Conservation (phyloP, 2,113 vertebrate genomes). For the Thamnophis sirtalis region DNA sequence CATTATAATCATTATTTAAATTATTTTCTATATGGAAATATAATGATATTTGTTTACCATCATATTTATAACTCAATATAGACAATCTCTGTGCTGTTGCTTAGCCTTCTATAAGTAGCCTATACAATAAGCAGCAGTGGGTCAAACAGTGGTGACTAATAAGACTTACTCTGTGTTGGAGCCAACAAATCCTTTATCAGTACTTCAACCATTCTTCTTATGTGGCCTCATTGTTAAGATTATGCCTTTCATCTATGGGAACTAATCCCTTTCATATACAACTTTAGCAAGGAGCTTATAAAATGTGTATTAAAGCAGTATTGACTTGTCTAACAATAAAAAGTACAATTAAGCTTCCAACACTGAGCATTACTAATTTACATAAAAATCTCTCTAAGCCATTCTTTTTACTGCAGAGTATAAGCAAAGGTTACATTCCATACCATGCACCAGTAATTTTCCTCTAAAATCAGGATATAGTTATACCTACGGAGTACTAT, state of each 20-base stretch:
- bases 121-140: constrained; percentile 52
- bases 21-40: constrained; percentile 9
- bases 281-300: constrained; percentile 78
- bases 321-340: constrained; percentile 82
- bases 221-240: constrained; percentile 75
- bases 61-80: constrained; percentile 26
- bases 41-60: constrained; percentile 39
- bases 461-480: constrained; percentile 72
- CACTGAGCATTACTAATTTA: constrained; percentile 75
- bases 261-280: constrained; percentile 77
- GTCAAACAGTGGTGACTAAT: constrained; percentile 70
- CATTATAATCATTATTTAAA: constrained; percentile 26
- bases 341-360: constrained; percentile 81
- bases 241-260: constrained; percentile 77
- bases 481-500: constrained; percentile 67
- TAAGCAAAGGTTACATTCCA: constrained; percentile 77
- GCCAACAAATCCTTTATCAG: constrained; percentile 75
- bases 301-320: constrained; percentile 79
- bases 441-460: constrained; percentile 72
- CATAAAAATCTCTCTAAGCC: constrained; percentile 77
- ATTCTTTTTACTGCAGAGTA: constrained; percentile 70
- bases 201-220: constrained; percentile 73
- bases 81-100: constrained; percentile 26
- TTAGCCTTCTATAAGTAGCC: constrained; percentile 25
- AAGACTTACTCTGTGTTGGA: constrained; percentile 70